Conservation (phyloP, 1,140 invertebrate species). For the Megathymus violae region DNA sequence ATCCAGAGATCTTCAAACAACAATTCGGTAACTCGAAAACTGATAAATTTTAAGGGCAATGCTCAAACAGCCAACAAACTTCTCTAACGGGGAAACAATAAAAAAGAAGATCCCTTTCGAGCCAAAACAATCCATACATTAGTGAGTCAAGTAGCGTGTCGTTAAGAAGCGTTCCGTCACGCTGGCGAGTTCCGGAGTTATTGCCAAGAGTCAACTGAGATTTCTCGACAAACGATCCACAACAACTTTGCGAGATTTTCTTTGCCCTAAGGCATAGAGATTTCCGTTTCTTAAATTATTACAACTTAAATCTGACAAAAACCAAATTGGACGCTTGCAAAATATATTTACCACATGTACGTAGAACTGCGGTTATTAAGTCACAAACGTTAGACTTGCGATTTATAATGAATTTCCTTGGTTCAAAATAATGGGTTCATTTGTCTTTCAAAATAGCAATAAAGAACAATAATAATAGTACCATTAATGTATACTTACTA, state of each 20-base stretch:
- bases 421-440: too few relatives aligned
- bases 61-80: constrained; percentile 14
- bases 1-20: constrained; percentile 5
- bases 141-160: constrained; percentile 51
- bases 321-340: too few relatives aligned
- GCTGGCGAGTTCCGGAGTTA: constrained; percentile 44
- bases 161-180: constrained; percentile 46
- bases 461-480: too few relatives aligned
- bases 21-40: constrained; percentile 18
- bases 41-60: constrained; percentile 14
- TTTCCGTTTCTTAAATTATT: background rate
- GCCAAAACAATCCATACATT: constrained; percentile 56
- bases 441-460: too few relatives aligned
- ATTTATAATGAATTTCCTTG: too few relatives aligned
- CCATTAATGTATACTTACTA: too few relatives aligned
- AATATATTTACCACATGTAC: too few relatives aligned
- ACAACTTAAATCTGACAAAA: too few relatives aligned
- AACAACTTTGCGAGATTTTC: constrained; percentile 20
- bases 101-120: constrained; percentile 16
- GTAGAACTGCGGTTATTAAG: too few relatives aligned
- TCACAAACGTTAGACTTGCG: too few relatives aligned
- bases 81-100: constrained; percentile 23
- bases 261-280: constrained; percentile 8
- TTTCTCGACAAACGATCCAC: constrained; percentile 46
- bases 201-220: constrained; percentile 42